phyloP scores from a whole-genome alignment of 2,113 vertebrate species.

The Apodemus speciosus region DNA sequence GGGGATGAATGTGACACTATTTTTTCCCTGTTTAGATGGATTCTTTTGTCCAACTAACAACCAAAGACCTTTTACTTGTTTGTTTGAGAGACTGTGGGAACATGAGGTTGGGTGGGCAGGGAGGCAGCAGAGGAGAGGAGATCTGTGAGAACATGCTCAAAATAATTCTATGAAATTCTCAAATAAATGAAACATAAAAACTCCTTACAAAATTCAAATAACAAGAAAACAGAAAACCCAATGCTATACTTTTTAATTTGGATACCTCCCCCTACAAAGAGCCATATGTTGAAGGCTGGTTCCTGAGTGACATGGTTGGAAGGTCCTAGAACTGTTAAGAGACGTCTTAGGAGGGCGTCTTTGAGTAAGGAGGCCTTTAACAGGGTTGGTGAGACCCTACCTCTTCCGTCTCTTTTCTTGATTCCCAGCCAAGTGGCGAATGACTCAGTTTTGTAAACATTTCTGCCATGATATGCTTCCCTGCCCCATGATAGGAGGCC shows the following conservation, averaged over 20 bases:
- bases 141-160: not conserved
- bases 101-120: not conserved
- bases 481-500: not conserved
- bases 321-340: not conserved
- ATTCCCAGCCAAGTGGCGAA: not conserved
- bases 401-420: not conserved
- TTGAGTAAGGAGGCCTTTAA: not conserved
- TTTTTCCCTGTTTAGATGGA: not conserved
- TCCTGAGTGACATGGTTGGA: not conserved
- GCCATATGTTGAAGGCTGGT: not conserved
- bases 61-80: not conserved
- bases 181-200: not conserved
- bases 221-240: not conserved
- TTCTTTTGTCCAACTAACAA: not conserved
- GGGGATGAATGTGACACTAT: not conserved
- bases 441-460: not conserved
- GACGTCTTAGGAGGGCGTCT: not conserved
- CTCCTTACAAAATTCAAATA: not conserved
- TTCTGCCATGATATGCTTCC: not conserved
- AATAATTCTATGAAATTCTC: not conserved
- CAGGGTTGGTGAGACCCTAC: too few species aligned
- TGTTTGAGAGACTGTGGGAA: not conserved
- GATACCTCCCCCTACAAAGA: too few species aligned
- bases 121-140: too few species aligned
- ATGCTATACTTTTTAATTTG: not conserved